Conservation (phyloP, 2,797 vertebrate species). For the Poecilia gillii region DNA sequence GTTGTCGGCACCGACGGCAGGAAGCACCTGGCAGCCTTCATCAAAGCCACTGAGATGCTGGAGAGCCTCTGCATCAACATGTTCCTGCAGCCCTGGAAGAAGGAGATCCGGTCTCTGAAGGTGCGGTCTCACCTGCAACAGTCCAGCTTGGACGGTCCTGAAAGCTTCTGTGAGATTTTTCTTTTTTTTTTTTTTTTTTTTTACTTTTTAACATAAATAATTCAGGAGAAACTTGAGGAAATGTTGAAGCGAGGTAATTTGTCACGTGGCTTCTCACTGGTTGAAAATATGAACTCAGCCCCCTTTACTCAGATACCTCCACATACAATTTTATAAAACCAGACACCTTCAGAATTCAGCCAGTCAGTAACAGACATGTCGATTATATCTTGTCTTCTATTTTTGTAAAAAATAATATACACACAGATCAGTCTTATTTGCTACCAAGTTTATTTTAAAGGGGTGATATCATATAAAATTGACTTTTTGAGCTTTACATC, state of each 20-base stretch:
- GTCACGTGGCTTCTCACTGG: neutral
- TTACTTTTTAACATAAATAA: neutral
- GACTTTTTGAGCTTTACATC: too few relatives aligned
- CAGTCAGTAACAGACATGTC: neutral
- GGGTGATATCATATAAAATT: too few relatives aligned
- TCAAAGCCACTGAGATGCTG: constrained; percentile 80
- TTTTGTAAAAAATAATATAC: neutral
- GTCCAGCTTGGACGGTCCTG: neutral
- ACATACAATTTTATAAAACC: neutral
- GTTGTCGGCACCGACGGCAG: constrained; percentile 12
- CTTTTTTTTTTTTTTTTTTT: neutral
- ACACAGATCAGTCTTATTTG: neutral
- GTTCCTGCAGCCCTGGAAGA: constrained; percentile 86
- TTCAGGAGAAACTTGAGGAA: neutral
- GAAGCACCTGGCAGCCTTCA: constrained; percentile 49
- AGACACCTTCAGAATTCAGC: neutral
- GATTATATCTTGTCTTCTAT: neutral
- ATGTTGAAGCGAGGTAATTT: neutral
- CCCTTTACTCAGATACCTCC: neutral
- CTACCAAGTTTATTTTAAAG: neutral
- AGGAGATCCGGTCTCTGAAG: constrained; percentile 86
- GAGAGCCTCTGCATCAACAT: constrained; percentile 86
- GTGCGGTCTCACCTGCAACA: constrained; percentile 52
- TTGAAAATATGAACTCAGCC: neutral
- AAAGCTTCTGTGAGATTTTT: neutral